Evolutionary conservation across 2,113 vertebrate species (phyloP).

Genomic region (Austrofundulus limnaeus): DNA sequence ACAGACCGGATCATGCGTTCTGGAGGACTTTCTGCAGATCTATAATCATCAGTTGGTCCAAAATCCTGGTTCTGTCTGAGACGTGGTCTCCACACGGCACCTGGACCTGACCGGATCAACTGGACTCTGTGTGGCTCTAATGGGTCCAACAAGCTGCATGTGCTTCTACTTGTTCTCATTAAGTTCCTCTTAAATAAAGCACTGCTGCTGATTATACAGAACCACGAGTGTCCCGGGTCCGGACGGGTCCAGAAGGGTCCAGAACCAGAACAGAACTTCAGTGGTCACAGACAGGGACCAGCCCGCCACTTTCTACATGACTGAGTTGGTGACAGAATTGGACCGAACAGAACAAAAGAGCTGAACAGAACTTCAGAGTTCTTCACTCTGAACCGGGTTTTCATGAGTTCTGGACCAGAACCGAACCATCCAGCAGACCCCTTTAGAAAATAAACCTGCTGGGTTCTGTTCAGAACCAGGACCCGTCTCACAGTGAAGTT

Average conservation of each 20-base stretch:
- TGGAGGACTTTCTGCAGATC: too few relatives aligned
- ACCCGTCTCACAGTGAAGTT: too few relatives aligned
- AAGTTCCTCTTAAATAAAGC: not conserved
- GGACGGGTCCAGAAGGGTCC: too few relatives aligned
- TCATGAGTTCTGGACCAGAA: not conserved
- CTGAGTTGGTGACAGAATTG: constrained; percentile 26
- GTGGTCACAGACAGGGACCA: not conserved
- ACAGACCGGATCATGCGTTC: too few relatives aligned
- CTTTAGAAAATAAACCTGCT: too few relatives aligned
- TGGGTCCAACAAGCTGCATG: constrained; percentile 23
- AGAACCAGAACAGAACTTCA: too few relatives aligned
- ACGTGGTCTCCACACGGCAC: too few relatives aligned
- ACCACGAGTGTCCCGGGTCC: too few relatives aligned
- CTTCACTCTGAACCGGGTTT: not conserved
- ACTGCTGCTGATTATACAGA: not conserved
- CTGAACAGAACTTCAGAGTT: not conserved
- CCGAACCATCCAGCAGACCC: not conserved
- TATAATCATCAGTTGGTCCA: too few relatives aligned
- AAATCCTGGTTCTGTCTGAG: too few relatives aligned
- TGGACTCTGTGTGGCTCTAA: not conserved
- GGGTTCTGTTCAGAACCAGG: too few relatives aligned
- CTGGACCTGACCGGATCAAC: too few relatives aligned
- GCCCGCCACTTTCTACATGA: constrained; percentile 72
- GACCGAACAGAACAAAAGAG: constrained; percentile 54
- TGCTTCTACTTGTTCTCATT: constrained; percentile 29